phyloP scores from a whole-genome alignment of 2,888 invertebrate species.

The Molorchus minor region DNA sequence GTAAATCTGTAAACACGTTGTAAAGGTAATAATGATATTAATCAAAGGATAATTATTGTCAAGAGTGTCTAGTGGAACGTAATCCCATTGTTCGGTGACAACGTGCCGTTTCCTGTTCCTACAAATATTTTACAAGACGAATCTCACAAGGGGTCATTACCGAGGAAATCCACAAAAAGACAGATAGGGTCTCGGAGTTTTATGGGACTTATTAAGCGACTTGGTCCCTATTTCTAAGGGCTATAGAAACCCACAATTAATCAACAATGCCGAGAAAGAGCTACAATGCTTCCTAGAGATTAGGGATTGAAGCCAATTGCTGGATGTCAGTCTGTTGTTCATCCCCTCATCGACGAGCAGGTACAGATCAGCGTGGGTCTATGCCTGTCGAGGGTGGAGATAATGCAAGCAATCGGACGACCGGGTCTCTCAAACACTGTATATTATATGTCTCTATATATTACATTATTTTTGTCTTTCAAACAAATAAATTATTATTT shows the following conservation, averaged over 20 bases:
- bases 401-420: no score
- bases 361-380: conserved; percentile 29
- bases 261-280: conserved; percentile 49
- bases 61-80: neutral
- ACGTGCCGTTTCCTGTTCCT: no score
- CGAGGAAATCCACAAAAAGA: conserved; percentile 11
- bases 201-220: conserved; percentile 18
- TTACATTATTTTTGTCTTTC: no score
- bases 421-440: no score
- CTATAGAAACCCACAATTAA: conserved; percentile 48
- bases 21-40: no score
- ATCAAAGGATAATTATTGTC: neutral
- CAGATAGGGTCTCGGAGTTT: conserved; percentile 15
- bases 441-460: no score
- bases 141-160: conserved; percentile 1
- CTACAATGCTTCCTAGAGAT: conserved; percentile 47
- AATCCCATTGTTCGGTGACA: neutral
- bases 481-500: no score
- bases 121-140: neutral
- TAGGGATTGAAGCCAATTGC: conserved; percentile 52
- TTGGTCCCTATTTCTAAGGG: conserved; percentile 19
- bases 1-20: no score
- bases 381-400: conserved; percentile 18
- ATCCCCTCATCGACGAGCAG: conserved; percentile 38
- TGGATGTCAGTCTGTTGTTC: conserved; percentile 45